These are phyloP conservation scores for Stichopus horrens DNA, from an alignment of 53 echinoderm and acorn worm species.

Conservation along the genomic window DNA sequence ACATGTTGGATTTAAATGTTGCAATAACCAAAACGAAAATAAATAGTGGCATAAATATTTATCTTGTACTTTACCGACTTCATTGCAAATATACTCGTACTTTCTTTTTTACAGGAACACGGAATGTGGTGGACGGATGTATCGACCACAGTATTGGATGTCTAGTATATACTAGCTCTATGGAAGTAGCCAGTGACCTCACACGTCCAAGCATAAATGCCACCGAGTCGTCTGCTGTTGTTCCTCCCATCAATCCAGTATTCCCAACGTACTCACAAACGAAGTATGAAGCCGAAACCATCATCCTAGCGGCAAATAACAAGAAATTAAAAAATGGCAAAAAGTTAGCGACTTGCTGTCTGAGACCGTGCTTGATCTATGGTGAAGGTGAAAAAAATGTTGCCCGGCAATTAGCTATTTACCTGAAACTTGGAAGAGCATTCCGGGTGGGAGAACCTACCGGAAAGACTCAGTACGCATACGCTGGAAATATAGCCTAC, in stretches of 20 bases:
- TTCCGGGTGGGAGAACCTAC: conserved; percentile 48
- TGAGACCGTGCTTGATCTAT: conserved; percentile 58
- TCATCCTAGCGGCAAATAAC: conserved; percentile 63
- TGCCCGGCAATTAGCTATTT: background rate
- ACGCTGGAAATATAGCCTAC: conserved; percentile 76
- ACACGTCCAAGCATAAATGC: conserved; percentile 14
- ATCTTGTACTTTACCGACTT: too few relatives aligned
- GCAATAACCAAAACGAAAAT: too few relatives aligned
- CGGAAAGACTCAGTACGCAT: conserved; percentile 60
- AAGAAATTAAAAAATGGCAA: conserved; percentile 53
- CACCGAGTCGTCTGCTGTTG: conserved; percentile 39
- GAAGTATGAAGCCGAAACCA: conserved; percentile 64
- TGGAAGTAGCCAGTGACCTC: conserved; percentile 50
- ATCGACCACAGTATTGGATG: conserved; percentile 55
- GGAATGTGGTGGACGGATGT: conserved; percentile 62
- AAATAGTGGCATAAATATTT: too few relatives aligned
- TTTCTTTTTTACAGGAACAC: conserved; percentile 43
- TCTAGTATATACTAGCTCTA: conserved; percentile 67
- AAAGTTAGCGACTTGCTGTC: conserved; percentile 57
- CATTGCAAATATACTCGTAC: too few relatives aligned
- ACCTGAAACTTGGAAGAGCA: conserved; percentile 35
- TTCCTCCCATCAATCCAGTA: conserved; percentile 20
- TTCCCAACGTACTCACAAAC: conserved; percentile 55
- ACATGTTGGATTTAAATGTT: too few relatives aligned
- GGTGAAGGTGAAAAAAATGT: conserved; percentile 62